Evolutionary conservation across 2,113 vertebrate genomes (phyloP).

Genomic region (Ardeotis arabs): DNA sequence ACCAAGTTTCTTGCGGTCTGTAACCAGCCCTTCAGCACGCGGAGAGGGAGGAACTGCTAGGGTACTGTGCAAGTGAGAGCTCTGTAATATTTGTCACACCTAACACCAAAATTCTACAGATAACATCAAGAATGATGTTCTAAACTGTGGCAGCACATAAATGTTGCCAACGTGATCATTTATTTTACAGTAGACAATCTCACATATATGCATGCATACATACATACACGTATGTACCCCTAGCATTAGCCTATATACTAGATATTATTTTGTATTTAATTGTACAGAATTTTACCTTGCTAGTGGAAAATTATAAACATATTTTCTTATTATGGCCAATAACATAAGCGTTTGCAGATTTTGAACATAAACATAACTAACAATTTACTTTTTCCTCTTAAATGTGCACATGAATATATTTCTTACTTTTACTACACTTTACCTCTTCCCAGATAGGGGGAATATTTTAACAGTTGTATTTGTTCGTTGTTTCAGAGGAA

Average conservation of each 20-base stretch:
- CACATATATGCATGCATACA: neutral
- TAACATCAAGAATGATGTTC: neutral
- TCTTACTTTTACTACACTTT: neutral
- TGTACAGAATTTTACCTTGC: neutral
- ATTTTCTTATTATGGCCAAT: neutral
- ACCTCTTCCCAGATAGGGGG: neutral
- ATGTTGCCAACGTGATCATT: neutral
- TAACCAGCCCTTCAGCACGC: neutral
- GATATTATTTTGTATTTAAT: neutral
- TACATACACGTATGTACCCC: neutral
- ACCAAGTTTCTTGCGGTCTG: neutral
- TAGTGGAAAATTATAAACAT: neutral
- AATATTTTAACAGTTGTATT: neutral
- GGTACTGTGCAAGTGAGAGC: neutral
- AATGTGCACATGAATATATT: neutral
- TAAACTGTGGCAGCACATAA: neutral
- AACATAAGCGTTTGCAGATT: neutral
- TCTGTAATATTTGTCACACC: neutral
- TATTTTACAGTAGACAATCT: neutral
- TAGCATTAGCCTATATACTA: neutral
- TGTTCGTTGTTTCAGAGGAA: conserved; percentile 26
- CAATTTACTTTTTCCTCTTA: neutral
- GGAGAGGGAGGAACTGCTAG: neutral
- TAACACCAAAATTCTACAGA: neutral
- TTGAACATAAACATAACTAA: neutral